Base-by-base conservation (phyloP, 1,140 invertebrate genomes). In the Drosophila leontia region DNA sequence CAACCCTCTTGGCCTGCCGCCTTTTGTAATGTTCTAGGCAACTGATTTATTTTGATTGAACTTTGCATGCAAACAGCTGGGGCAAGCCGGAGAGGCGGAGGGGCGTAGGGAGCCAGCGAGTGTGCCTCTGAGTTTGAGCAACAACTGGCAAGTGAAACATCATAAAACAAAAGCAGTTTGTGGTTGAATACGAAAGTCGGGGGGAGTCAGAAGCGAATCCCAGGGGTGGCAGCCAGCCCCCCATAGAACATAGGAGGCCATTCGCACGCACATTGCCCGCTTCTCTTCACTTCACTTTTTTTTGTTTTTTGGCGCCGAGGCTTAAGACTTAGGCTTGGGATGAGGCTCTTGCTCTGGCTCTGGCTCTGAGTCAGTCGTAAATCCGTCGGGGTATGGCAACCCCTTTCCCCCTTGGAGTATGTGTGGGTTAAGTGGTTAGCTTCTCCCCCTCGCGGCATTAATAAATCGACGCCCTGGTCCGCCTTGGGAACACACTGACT, bases 31-130 rank as follows among this genome's bases (percentile, higher is more conserved):
- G 74, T 77, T 77, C 85, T 86, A 79, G 72, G 83, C 84, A 88
- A 83, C 83, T 83, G 85, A 82, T 88, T 87, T 88, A 88, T 86
- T 87, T 88, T 87, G 83, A 88, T 87, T 87, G 83, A 87, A 87
- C 83, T 88, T 87, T 88, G 60, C 83, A 87, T 87, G 83, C 83
- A 87, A 87, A 57, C 84, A 60, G 59, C 75, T 56, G 72, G 23
- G 47, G 68, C 77, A 76, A 45, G 2, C 23, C 23, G 23, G 23
- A 23, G 23, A 23, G 23, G 23, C 23, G 59, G 55, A 64, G 42
- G 29, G 13, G 17, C 35, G 7, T 6, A 4, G 17, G 4, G 37
- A 23, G 56, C 47, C n/a, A 12, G 56, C 47, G 9, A 12, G 9
- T 6, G 26, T 5, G 50, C 50, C 50, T 29, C 29, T 12, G 26